Conservation (phyloP, 2,888 invertebrate genomes). For the Amblyteles armatorius region DNA sequence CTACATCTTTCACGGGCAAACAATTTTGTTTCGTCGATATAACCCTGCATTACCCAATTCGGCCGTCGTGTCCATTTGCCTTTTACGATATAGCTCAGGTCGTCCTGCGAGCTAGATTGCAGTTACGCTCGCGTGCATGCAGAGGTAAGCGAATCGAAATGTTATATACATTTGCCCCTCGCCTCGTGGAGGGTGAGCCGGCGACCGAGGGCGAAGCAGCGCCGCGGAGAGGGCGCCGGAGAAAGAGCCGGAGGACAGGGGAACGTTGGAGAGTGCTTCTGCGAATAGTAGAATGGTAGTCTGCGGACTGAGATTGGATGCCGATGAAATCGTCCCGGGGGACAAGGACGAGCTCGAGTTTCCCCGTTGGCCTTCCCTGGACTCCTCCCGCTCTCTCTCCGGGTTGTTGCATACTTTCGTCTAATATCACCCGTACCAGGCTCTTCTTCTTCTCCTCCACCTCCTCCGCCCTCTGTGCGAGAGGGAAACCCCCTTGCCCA, state of each 20-base stretch:
- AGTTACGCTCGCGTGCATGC: constrained; percentile 17
- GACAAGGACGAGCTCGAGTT: constrained; percentile 56
- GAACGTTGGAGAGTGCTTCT: background rate
- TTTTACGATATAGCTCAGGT: background rate
- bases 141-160: constrained; percentile 8
- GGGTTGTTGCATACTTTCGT: constrained; percentile 77
- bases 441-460: background rate
- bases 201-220: background rate
- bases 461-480: constrained; percentile 20
- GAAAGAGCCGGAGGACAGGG: constrained; percentile 31
- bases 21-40: too few species aligned
- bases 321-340: constrained; percentile 78
- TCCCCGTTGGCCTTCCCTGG: constrained; percentile 28
- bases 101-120: background rate
- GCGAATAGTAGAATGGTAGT: constrained; percentile 51
- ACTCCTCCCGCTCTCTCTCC: constrained; percentile 36
- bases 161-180: background rate
- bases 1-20: too few species aligned
- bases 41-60: background rate
- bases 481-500: background rate
- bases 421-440: constrained; percentile 70
- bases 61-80: background rate
- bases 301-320: constrained; percentile 76
- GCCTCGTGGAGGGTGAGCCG: background rate
- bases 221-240: too few species aligned